phyloP scores from a whole-genome alignment of 2,797 vertebrate genomes.

The Thripadectes ignobilis region DNA sequence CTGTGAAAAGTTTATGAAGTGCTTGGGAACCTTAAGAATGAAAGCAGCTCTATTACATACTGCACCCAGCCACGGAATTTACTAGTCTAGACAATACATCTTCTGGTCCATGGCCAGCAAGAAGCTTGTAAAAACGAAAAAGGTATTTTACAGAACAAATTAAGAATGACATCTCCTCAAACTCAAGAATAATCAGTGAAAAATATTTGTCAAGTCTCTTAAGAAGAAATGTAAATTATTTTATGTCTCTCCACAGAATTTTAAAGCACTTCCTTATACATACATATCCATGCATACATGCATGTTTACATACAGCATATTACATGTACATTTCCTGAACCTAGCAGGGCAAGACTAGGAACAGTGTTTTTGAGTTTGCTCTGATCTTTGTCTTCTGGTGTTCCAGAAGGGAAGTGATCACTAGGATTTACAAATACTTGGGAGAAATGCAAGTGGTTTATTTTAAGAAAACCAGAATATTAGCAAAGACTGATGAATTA shows the following conservation, averaged over 20 bases:
- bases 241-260: neutral
- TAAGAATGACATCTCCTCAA: neutral
- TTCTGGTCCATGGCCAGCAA: neutral
- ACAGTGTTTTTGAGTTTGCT: neutral
- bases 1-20: neutral
- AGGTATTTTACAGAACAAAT: neutral
- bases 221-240: neutral
- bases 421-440: neutral
- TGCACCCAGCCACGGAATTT: neutral
- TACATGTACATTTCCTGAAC: neutral
- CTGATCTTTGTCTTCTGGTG: neutral
- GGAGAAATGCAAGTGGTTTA: accelerated
- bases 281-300: neutral
- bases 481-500: neutral
- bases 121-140: neutral
- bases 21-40: conserved; percentile 17
- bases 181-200: neutral
- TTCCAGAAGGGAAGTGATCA: neutral
- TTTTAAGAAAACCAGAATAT: neutral
- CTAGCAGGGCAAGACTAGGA: neutral
- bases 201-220: neutral
- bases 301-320: accelerated
- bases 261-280: neutral
- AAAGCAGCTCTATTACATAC: neutral
- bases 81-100: neutral